Evolutionary conservation across 2,888 invertebrate genomes (phyloP).

Genomic region (Sturmia bella): DNA sequence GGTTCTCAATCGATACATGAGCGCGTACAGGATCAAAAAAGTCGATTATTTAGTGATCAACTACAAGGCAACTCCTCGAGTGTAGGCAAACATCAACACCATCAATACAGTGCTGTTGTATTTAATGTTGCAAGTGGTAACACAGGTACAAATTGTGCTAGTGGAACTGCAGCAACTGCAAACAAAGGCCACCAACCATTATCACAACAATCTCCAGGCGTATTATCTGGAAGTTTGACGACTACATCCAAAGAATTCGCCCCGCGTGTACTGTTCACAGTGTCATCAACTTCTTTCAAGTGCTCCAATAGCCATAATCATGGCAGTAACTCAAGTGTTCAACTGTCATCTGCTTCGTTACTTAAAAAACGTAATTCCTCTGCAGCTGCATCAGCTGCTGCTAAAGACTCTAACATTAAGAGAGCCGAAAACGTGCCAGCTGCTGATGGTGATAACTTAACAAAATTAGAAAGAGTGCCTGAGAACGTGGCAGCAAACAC

Average conservation of each 20-base stretch:
- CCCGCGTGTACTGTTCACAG: constrained; percentile 74
- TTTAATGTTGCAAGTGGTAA: constrained; percentile 56
- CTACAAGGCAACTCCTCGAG: constrained; percentile 60
- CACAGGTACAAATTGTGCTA: neutral
- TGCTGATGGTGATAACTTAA: neutral
- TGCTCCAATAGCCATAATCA: constrained; percentile 65
- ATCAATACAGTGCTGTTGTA: constrained; percentile 63
- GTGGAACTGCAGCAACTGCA: neutral
- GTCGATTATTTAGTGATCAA: constrained; percentile 75
- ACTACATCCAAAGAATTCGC: constrained; percentile 72
- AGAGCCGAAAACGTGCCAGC: constrained; percentile 53
- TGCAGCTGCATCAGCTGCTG: neutral
- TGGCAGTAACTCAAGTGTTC: constrained; percentile 14
- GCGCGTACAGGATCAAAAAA: constrained; percentile 88
- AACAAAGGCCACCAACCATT: constrained; percentile 35
- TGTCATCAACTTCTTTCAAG: constrained; percentile 75
- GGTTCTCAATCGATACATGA: constrained; percentile 85
- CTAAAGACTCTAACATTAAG: constrained; percentile 48
- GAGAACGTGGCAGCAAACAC: neutral
- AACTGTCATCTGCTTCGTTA: constrained; percentile 12
- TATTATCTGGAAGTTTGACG: neutral
- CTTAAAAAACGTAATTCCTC: constrained; percentile 35
- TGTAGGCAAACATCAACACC: constrained; percentile 54
- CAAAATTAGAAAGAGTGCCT: constrained; percentile 18
- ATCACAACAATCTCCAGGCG: constrained; percentile 38